phyloP scores from a whole-genome alignment of 2,113 vertebrate species.

The Nibea albiflora region DNA sequence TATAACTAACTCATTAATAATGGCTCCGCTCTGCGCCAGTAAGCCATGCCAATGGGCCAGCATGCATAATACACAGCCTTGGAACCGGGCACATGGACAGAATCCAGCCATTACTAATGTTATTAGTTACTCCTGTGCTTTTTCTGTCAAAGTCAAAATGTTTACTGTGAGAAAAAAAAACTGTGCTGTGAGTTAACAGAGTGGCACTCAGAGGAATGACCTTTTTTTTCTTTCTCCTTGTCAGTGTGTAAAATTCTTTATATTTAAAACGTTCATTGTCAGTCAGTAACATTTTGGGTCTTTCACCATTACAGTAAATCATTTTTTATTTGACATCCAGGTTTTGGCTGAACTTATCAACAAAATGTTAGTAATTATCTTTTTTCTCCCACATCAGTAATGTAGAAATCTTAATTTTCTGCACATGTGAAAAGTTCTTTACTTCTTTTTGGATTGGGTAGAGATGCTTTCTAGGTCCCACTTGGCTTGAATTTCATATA shows the following conservation, averaged over 20 bases:
- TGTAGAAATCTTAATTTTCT: constrained; percentile 4
- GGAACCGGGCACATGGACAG: too few relatives aligned
- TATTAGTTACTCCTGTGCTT: too few relatives aligned
- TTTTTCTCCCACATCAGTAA: neutral
- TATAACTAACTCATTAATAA: too few relatives aligned
- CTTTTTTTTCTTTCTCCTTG: neutral
- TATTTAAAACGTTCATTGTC: neutral
- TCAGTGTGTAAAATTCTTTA: neutral
- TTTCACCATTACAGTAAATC: neutral
- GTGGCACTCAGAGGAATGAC: neutral
- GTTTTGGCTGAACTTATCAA: neutral
- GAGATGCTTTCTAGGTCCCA: neutral
- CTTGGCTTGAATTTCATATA: neutral
- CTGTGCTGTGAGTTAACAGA: neutral
- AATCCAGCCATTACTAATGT: too few relatives aligned
- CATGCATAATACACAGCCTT: too few relatives aligned
- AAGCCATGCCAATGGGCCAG: too few relatives aligned
- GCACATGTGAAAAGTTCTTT: neutral
- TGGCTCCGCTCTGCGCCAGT: too few relatives aligned
- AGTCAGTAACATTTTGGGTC: neutral
- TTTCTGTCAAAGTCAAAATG: too few relatives aligned
- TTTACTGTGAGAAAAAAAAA: too few relatives aligned
- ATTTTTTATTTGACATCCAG: neutral
- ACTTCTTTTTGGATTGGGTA: neutral
- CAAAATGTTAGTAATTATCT: constrained; percentile 14